Evolutionary conservation across 1,140 invertebrate genomes (phyloP).

Genomic region (Neocloeon triangulifer): DNA sequence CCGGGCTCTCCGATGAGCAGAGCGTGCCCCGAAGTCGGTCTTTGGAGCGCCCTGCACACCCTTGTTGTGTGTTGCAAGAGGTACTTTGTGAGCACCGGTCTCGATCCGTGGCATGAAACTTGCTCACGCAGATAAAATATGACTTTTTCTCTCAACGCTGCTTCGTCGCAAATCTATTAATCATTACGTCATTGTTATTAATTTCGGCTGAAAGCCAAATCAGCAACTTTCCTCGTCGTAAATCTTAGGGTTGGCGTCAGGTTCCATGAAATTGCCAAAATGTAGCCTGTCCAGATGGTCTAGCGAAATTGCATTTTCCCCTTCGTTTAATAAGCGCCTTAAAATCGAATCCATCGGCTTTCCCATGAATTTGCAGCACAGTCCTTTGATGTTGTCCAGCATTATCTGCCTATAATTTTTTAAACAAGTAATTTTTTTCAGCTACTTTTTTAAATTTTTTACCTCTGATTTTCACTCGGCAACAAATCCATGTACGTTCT

Average conservation of each 20-base stretch:
- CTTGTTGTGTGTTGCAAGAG: constrained; percentile 82
- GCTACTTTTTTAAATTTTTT: too few relatives aligned
- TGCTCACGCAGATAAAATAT: too few relatives aligned
- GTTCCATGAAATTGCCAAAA: constrained; percentile 81
- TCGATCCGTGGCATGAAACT: too few relatives aligned
- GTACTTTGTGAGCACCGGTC: too few relatives aligned
- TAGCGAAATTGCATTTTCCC: constrained; percentile 32
- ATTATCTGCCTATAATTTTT: constrained; percentile 36
- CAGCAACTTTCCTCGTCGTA: constrained; percentile 88
- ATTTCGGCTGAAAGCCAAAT: too few relatives aligned
- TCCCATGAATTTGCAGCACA: constrained; percentile 47
- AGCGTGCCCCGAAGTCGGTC: constrained; percentile 55
- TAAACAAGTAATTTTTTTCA: too few relatives aligned
- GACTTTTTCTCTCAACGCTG: too few relatives aligned
- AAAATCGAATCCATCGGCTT: constrained; percentile 57
- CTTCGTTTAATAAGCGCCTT: constrained; percentile 39
- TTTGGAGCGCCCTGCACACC: constrained; percentile 51
- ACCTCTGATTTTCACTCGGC: too few relatives aligned
- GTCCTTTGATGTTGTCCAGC: constrained; percentile 48
- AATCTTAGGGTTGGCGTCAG: constrained; percentile 59
- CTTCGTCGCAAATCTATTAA: too few relatives aligned
- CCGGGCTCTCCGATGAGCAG: constrained; percentile 71
- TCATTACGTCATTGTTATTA: too few relatives aligned
- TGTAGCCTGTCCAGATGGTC: constrained; percentile 56
- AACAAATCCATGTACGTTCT: constrained; percentile 85